These are phyloP conservation scores for Cantharis lateralis DNA, from an alignment of 2,888 invertebrate species.

Conservation along the genomic window DNA sequence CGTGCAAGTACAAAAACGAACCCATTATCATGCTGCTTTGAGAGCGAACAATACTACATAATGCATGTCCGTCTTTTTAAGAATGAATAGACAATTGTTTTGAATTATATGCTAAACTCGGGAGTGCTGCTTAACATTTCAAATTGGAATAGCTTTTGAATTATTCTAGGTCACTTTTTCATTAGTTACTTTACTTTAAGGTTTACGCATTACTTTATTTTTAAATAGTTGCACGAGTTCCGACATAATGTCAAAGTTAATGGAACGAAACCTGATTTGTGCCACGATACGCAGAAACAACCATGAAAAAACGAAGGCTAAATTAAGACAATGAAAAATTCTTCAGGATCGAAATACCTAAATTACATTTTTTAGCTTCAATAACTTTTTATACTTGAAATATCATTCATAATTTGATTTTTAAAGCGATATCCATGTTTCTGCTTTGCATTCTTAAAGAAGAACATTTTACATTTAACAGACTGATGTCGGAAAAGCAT, in stretches of 20 bases:
- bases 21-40: slow-evolving; percentile 42
- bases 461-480: neutral
- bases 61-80: slow-evolving; percentile 42
- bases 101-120: slow-evolving; percentile 41
- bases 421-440: neutral
- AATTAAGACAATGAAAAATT: slow-evolving; percentile 13
- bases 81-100: slow-evolving; percentile 45
- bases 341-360: neutral
- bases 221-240: slow-evolving; percentile 22
- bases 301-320: slow-evolving; percentile 8
- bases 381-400: neutral
- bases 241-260: slow-evolving; percentile 28
- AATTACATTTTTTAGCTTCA: slow-evolving; percentile 1
- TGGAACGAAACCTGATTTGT: slow-evolving; percentile 30
- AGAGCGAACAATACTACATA: slow-evolving; percentile 44
- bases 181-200: slow-evolving; percentile 27
- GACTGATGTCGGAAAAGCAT: neutral
- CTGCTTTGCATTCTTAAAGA: neutral
- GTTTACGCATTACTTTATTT: slow-evolving; percentile 25
- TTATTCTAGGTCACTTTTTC: slow-evolving; percentile 37
- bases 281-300: slow-evolving; percentile 22
- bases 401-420: slow-evolving; percentile 1
- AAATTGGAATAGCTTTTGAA: slow-evolving; percentile 37
- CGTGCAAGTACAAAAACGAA: slow-evolving; percentile 35
- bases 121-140: slow-evolving; percentile 40